These are phyloP conservation scores for Macrosteles quadrilineatus DNA, from an alignment of 1,140 invertebrate genomes.

Conservation along the genomic window DNA sequence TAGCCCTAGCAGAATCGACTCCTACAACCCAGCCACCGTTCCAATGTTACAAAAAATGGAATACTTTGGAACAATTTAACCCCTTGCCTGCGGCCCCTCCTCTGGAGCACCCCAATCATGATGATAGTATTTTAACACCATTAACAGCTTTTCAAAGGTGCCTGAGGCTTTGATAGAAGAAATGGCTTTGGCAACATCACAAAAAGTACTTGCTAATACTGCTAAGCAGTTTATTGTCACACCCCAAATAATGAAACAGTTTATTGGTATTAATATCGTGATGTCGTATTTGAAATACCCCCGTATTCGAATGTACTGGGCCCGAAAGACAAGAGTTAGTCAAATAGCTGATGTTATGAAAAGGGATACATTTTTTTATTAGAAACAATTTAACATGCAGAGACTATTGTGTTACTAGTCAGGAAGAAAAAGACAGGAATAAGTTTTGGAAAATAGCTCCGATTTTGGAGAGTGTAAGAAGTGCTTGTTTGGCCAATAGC, in stretches of 20 bases:
- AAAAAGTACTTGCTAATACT: too few relatives aligned
- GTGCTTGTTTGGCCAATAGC: neutral
- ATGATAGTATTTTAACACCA: too few relatives aligned
- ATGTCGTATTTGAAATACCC: neutral
- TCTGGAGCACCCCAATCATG: too few relatives aligned
- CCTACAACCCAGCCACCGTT: too few relatives aligned
- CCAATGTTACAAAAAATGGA: too few relatives aligned
- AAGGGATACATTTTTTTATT: slow-evolving; percentile 29
- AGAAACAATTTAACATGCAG: neutral
- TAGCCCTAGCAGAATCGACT: too few relatives aligned
- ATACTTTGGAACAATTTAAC: too few relatives aligned
- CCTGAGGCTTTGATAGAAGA: too few relatives aligned
- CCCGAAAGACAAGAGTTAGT: neutral
- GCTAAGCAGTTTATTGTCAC: too few relatives aligned
- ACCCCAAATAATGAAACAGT: neutral
- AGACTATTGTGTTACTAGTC: neutral
- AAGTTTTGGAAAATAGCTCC: slow-evolving; percentile 26
- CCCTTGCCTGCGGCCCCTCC: too few relatives aligned
- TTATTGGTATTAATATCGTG: neutral
- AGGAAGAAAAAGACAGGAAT: slow-evolving; percentile 15
- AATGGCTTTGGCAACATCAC: too few relatives aligned
- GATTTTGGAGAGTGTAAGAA: slow-evolving; percentile 12
- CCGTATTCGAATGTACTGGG: neutral
- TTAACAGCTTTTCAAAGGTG: too few relatives aligned
- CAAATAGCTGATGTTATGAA: neutral